Percentiles rank a stretch among this genome's conserved stretches.
Evolutionary conservation across 2,888 invertebrate species (phyloP).

Genomic region (Antitype chi): DNA sequence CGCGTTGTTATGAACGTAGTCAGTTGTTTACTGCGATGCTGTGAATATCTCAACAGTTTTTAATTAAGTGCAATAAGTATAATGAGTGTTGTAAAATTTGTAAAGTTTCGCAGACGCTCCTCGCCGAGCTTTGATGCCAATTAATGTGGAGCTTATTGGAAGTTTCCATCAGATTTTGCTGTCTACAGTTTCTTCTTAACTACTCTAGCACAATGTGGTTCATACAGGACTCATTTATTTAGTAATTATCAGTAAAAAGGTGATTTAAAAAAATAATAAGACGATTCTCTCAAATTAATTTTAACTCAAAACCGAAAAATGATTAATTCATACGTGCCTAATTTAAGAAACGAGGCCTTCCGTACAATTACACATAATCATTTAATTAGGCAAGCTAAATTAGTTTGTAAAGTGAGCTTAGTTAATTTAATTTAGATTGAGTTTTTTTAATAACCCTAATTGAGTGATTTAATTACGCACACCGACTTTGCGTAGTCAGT

Average conservation of each 20-base stretch:
- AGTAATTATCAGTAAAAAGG: background rate
- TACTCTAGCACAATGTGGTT: background rate
- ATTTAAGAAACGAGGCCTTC: slow-evolving; percentile 56
- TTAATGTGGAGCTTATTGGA: slow-evolving; percentile 65
- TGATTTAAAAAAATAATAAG: slow-evolving; percentile 16
- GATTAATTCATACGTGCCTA: slow-evolving; percentile 52
- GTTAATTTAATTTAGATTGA: slow-evolving; percentile 74
- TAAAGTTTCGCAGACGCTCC: slow-evolving; percentile 60
- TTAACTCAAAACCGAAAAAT: slow-evolving; percentile 30
- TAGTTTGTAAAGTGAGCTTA: slow-evolving; percentile 74
- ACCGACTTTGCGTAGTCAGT: slow-evolving; percentile 59
- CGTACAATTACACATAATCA: slow-evolving; percentile 54
- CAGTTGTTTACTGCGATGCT: slow-evolving; percentile 50
- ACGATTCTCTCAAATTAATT: slow-evolving; percentile 9
- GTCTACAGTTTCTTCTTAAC: slow-evolving; percentile 24
- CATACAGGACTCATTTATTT: background rate
- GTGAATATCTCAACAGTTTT: slow-evolving; percentile 61
- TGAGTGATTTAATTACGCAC: slow-evolving; percentile 74
- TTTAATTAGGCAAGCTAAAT: slow-evolving; percentile 71
- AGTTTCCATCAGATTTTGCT: slow-evolving; percentile 56
- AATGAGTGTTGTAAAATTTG: slow-evolving; percentile 60
- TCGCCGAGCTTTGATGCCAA: slow-evolving; percentile 62
- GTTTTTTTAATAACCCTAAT: slow-evolving; percentile 76
- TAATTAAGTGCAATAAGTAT: slow-evolving; percentile 65
- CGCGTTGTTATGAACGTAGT: slow-evolving; percentile 41